Percentiles rank a stretch among this genome's conserved stretches.
phyloP scores from a whole-genome alignment of 2,797 vertebrate species.

The Rhinatrema bivittatum region DNA sequence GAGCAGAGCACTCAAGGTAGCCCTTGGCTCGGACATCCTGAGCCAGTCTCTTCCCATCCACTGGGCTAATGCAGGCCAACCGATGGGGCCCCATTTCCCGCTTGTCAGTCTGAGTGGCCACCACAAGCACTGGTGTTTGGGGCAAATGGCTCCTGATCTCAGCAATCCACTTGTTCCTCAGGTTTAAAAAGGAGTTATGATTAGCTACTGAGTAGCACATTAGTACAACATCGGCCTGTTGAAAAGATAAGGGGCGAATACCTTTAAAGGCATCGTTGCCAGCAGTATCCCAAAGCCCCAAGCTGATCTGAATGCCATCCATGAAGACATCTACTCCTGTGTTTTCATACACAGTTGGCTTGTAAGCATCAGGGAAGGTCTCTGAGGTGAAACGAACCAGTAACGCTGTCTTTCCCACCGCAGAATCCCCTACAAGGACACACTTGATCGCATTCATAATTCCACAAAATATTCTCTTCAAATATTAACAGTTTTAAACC shows the following conservation, averaged over 20 bases:
- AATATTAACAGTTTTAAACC: fast-evolving
- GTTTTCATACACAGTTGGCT: constrained; percentile 91
- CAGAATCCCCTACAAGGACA: constrained; percentile 87
- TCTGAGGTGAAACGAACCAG: constrained; percentile 91
- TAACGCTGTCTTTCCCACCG: constrained; percentile 88
- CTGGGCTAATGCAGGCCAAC: constrained; percentile 60
- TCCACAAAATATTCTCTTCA: background rate
- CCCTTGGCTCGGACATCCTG: constrained; percentile 82
- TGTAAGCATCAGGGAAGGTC: constrained; percentile 87
- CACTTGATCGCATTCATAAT: constrained; percentile 85
- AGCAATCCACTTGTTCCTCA: constrained; percentile 80
- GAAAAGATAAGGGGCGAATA: constrained; percentile 88
- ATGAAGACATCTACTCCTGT: constrained; percentile 91
- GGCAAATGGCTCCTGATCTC: constrained; percentile 81
- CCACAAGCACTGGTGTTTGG: constrained; percentile 77
- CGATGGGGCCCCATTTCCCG: constrained; percentile 70
- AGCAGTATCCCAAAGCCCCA: constrained; percentile 93
- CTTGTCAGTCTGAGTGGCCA: constrained; percentile 91
- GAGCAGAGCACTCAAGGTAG: constrained; percentile 89
- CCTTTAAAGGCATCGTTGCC: constrained; percentile 83
- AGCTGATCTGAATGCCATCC: constrained; percentile 86
- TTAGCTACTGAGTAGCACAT: constrained; percentile 95
- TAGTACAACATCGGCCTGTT: constrained; percentile 87
- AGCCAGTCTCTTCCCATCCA: constrained; percentile 75
- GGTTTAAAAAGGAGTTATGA: constrained; percentile 69